These are phyloP conservation scores for Resseliella maxima DNA, from an alignment of 2,888 invertebrate genomes.

Conservation along the genomic window DNA sequence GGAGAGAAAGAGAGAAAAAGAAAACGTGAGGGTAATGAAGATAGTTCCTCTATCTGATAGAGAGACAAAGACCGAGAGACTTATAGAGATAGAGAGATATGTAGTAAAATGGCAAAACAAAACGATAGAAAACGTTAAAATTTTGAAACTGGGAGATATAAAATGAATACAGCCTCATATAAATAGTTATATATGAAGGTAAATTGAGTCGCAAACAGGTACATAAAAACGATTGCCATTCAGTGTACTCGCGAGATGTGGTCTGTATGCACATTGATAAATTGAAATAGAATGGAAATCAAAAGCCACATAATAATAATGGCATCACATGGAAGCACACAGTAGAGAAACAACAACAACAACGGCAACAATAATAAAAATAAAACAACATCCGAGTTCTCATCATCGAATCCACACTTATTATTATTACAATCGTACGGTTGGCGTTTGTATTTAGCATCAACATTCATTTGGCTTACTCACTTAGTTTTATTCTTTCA, in stretches of 20 bases:
- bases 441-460: background rate
- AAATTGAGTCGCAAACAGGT: background rate
- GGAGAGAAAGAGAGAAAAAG: no score
- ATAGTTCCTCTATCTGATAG: no score
- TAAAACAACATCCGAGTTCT: constrained; percentile 36
- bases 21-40: no score
- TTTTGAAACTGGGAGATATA: background rate
- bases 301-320: constrained; percentile 39
- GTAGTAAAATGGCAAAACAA: background rate
- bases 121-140: background rate
- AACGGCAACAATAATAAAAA: no score
- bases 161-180: background rate
- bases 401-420: constrained; percentile 24
- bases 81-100: background rate
- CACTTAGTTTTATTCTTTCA: background rate
- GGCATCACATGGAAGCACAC: background rate
- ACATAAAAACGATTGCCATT: background rate
- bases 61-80: no score
- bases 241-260: background rate
- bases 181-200: background rate
- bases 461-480: background rate
- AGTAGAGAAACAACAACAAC: no score
- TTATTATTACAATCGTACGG: background rate
- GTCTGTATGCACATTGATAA: background rate
- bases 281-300: constrained; percentile 37